Conservation (phyloP, 2,888 invertebrate species). For the Melolontha melolontha region DNA sequence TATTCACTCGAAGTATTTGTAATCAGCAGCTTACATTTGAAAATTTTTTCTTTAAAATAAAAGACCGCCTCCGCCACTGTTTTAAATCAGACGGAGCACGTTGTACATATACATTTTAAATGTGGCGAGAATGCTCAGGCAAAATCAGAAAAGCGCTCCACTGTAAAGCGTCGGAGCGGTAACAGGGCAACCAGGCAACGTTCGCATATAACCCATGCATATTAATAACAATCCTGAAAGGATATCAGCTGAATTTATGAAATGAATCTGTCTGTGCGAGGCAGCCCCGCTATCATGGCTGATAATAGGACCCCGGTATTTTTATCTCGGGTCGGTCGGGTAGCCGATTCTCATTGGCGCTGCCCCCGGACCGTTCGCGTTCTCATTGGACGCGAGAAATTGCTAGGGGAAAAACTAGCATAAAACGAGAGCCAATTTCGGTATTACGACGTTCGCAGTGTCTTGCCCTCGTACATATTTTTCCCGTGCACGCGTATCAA, state of each 20-base stretch:
- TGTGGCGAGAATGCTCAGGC: slow-evolving; percentile 15
- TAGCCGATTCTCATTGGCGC: slow-evolving; percentile 64
- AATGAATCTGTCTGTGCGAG: slow-evolving; percentile 63
- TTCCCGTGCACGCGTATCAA: background rate
- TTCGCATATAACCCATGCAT: slow-evolving; percentile 50
- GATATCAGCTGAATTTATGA: slow-evolving; percentile 62
- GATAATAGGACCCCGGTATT: slow-evolving; percentile 66
- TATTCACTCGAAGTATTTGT: no score
- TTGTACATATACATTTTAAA: slow-evolving; percentile 31
- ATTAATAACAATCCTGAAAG: slow-evolving; percentile 60
- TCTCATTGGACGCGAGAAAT: slow-evolving; percentile 67
- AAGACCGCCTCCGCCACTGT: slow-evolving; percentile 10
- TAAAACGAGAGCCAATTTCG: slow-evolving; percentile 60
- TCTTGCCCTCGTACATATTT: slow-evolving; percentile 38
- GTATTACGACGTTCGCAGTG: slow-evolving; percentile 47
- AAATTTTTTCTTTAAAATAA: no score
- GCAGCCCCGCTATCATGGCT: slow-evolving; percentile 65
- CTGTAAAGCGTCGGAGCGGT: slow-evolving; percentile 1
- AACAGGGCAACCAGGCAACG: background rate
- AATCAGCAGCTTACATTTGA: no score
- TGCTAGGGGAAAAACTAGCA: slow-evolving; percentile 66
- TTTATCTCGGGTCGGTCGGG: slow-evolving; percentile 64
- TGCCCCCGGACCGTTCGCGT: slow-evolving; percentile 63
- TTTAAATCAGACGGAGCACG: slow-evolving; percentile 16
- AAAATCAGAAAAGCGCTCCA: slow-evolving; percentile 22